A percentile compares a stretch with the other conserved stretches of the same genome.
These are phyloP conservation scores for Columba livia DNA, from an alignment of 2,113 vertebrate genomes.

Conservation along the genomic window DNA sequence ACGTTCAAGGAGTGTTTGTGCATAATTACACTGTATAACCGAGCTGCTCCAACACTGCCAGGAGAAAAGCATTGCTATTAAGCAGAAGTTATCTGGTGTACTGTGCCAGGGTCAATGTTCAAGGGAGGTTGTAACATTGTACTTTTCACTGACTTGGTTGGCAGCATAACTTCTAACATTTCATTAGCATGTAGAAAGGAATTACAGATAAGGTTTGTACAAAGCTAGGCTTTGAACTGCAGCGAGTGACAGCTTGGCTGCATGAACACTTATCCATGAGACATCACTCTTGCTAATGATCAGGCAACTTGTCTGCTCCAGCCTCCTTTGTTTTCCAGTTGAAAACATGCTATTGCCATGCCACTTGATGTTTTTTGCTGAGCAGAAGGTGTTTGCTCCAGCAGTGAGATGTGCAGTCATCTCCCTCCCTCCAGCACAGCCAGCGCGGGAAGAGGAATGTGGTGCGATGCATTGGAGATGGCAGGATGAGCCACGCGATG, in stretches of 20 bases:
- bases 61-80: not conserved
- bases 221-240: not conserved
- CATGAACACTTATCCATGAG: not conserved
- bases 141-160: not conserved
- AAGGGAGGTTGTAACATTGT: not conserved
- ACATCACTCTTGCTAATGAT: fast-evolving
- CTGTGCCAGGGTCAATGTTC: not conserved
- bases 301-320: not conserved
- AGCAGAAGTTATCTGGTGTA: not conserved
- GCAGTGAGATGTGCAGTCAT: not conserved
- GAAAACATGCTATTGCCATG: not conserved
- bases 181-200: not conserved
- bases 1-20: not conserved
- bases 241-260: not conserved
- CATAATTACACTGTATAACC: not conserved
- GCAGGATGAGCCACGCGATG: not conserved
- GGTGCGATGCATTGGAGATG: not conserved
- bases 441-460: fast-evolving
- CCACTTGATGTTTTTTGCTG: not conserved
- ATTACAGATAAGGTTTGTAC: not conserved
- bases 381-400: not conserved
- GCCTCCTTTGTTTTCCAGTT: not conserved
- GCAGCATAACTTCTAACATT: not conserved
- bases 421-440: not conserved
- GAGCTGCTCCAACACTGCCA: not conserved